phyloP scores from a whole-genome alignment of 2,797 vertebrate species.

The Lepidocolaptes lacrymiger region DNA sequence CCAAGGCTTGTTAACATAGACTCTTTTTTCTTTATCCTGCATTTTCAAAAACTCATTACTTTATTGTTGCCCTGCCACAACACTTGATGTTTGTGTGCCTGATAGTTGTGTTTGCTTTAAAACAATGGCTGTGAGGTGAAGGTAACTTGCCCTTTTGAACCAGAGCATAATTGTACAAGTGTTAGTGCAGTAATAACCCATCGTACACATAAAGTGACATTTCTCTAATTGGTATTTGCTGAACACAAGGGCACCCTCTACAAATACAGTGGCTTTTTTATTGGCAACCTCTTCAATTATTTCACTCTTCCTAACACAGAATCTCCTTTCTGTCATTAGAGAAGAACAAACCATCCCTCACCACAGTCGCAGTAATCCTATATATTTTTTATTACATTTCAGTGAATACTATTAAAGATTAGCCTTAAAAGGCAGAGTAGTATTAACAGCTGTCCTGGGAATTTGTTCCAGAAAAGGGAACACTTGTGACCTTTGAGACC shows the following conservation, averaged over 20 bases:
- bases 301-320: neutral
- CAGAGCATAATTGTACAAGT: neutral
- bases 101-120: constrained; percentile 34
- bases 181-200: constrained; percentile 18
- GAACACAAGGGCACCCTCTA: neutral
- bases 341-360: neutral
- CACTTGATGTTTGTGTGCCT: neutral
- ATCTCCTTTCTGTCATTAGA: neutral
- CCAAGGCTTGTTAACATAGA: neutral
- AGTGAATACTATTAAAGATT: constrained; percentile 9
- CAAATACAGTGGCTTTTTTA: constrained; percentile 50
- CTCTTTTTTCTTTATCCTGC: neutral
- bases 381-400: neutral
- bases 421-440: constrained; percentile 17
- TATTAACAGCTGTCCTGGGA: constrained; percentile 39
- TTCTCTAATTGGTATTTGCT: constrained; percentile 39
- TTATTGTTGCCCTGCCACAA: neutral
- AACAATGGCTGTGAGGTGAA: constrained; percentile 19
- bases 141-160: constrained; percentile 7
- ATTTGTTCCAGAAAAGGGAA: constrained; percentile 31
- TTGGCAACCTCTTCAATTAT: constrained; percentile 34
- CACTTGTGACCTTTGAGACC: constrained; percentile 15
- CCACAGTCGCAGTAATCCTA: neutral
- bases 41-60: neutral
- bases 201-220: neutral